Evolutionary conservation across 1,140 invertebrate genomes (phyloP).

Genomic region (Sogatella furcifera): DNA sequence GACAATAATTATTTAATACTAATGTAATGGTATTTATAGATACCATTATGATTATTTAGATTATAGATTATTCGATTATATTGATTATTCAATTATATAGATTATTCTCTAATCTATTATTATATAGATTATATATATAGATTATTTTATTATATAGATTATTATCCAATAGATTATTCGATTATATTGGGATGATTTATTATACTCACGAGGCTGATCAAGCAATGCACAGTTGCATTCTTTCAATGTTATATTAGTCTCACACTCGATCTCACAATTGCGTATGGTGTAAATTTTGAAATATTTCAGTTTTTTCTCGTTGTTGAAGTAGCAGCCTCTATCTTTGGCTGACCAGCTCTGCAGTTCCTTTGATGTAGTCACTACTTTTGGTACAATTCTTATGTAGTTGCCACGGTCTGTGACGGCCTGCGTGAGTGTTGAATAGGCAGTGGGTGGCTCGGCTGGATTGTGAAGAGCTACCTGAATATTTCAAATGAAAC

Average conservation of each 20-base stretch:
- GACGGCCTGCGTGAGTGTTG: constrained; percentile 45
- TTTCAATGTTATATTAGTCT: constrained; percentile 25
- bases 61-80: too few species aligned
- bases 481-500: constrained; percentile 29
- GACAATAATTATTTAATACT: too few species aligned
- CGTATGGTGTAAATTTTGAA: constrained; percentile 28
- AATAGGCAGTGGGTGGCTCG: constrained; percentile 43
- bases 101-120: too few species aligned
- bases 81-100: too few species aligned
- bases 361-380: constrained; percentile 43
- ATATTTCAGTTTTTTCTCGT: constrained; percentile 13
- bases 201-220: constrained; percentile 48
- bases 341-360: not conserved
- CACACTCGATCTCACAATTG: constrained; percentile 30
- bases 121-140: too few species aligned
- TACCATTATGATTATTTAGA: too few species aligned
- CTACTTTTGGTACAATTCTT: constrained; percentile 48
- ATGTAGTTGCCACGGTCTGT: constrained; percentile 45
- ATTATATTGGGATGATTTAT: too few species aligned
- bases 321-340: constrained; percentile 5
- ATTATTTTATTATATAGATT: too few species aligned
- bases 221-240: constrained; percentile 39
- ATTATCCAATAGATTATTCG: too few species aligned
- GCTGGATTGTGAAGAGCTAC: constrained; percentile 47
- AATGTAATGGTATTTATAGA: too few species aligned